A percentile compares a stretch with the other conserved stretches of the same genome.
phyloP scores from a whole-genome alignment of 2,113 vertebrate genomes.

The Phalacrocorax pelagicus region DNA sequence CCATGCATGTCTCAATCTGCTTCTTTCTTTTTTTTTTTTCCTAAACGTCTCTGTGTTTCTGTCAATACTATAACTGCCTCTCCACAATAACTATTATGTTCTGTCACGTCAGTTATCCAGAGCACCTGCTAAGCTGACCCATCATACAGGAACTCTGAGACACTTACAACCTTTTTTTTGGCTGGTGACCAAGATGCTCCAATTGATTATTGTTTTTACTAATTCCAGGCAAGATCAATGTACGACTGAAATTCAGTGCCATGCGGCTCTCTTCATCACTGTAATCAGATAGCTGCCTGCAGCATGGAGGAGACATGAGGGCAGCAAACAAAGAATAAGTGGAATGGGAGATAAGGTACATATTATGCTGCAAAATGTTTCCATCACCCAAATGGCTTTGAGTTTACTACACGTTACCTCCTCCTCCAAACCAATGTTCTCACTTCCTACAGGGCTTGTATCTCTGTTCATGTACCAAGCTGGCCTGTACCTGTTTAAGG shows the following conservation, averaged over 20 bases:
- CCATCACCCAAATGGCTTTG: neutral
- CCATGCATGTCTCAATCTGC: constrained; percentile 4
- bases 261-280: neutral
- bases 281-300: constrained; percentile 17
- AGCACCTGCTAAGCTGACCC: constrained; percentile 19
- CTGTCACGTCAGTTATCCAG: neutral
- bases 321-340: neutral
- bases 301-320: neutral
- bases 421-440: neutral
- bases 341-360: neutral
- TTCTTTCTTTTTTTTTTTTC: neutral
- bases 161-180: constrained; percentile 27
- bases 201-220: constrained; percentile 22
- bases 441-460: neutral
- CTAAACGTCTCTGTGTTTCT: neutral
- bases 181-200: neutral
- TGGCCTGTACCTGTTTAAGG: neutral
- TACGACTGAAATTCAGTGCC: constrained; percentile 11
- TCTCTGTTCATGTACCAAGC: neutral
- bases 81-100: constrained; percentile 25
- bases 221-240: constrained; percentile 53
- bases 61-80: constrained; percentile 28
- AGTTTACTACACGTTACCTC: neutral
- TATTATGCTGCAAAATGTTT: neutral
- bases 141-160: neutral